Conservation (phyloP, 2,113 vertebrate genomes). For the Nothocercus julius region DNA sequence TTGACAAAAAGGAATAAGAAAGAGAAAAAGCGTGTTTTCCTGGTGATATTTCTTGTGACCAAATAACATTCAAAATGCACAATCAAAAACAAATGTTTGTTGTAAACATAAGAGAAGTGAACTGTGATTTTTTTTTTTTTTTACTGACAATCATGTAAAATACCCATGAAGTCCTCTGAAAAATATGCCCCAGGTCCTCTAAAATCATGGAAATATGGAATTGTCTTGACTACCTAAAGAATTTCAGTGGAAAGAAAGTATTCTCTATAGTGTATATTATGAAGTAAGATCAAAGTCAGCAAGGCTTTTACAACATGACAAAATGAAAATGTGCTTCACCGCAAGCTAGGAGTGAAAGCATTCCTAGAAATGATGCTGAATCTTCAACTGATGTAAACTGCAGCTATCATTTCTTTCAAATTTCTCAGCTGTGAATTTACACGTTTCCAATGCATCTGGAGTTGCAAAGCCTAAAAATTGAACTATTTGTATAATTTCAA, state of each 20-base stretch:
- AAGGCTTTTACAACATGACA: background rate
- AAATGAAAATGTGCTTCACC: constrained; percentile 21
- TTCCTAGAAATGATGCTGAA: background rate
- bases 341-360: background rate
- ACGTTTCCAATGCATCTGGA: background rate
- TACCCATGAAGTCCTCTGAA: no score
- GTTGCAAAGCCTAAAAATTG: background rate
- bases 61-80: no score
- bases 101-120: background rate
- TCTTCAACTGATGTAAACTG: background rate
- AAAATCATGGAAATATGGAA: background rate
- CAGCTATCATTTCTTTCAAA: background rate
- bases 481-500: background rate
- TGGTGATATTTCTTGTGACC: background rate
- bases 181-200: background rate
- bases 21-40: background rate
- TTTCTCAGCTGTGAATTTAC: background rate
- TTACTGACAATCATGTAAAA: background rate
- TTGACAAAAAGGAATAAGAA: background rate
- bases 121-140: background rate
- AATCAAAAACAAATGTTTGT: background rate
- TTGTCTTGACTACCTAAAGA: background rate
- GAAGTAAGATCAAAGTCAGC: constrained; percentile 20
- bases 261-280: background rate
- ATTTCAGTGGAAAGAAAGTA: background rate